Conservation (phyloP, 2,113 vertebrate genomes). For the Melospiza georgiana region DNA sequence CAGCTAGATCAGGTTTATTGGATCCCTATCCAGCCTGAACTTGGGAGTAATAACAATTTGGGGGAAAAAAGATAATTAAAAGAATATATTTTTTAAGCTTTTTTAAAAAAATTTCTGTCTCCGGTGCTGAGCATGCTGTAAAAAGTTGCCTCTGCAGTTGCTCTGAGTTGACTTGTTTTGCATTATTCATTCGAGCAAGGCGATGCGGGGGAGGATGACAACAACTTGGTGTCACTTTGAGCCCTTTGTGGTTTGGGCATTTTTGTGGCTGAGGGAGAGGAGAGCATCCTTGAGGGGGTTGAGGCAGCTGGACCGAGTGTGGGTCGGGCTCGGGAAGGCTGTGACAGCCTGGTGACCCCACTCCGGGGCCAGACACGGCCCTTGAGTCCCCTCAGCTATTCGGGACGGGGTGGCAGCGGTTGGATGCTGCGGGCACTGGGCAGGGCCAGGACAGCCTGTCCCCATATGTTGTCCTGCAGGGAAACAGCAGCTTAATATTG, state of each 20-base stretch:
- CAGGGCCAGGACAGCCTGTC: conserved; percentile 8
- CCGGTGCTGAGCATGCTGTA: background rate
- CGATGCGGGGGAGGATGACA: background rate
- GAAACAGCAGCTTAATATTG: background rate
- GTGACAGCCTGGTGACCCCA: background rate
- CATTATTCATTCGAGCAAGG: background rate
- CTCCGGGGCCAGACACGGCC: background rate
- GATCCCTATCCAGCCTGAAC: background rate
- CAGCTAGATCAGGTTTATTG: background rate
- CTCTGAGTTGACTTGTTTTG: background rate
- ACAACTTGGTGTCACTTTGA: background rate
- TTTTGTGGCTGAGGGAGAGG: background rate
- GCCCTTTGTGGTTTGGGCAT: background rate
- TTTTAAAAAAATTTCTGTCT: background rate
- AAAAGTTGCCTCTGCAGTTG: background rate
- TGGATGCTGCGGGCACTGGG: background rate
- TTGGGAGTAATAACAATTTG: background rate
- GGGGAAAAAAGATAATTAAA: background rate
- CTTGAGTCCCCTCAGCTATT: background rate
- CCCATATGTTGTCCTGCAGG: background rate
- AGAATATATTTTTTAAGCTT: background rate
- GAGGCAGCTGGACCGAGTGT: background rate
- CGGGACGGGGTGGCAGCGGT: background rate
- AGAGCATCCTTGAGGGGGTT: background rate
- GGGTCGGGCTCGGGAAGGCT: fast-evolving